Base-by-base conservation (phyloP, 37 sponge, comb jelly and placozoan genomes). In the Tethya wilhelma region DNA sequence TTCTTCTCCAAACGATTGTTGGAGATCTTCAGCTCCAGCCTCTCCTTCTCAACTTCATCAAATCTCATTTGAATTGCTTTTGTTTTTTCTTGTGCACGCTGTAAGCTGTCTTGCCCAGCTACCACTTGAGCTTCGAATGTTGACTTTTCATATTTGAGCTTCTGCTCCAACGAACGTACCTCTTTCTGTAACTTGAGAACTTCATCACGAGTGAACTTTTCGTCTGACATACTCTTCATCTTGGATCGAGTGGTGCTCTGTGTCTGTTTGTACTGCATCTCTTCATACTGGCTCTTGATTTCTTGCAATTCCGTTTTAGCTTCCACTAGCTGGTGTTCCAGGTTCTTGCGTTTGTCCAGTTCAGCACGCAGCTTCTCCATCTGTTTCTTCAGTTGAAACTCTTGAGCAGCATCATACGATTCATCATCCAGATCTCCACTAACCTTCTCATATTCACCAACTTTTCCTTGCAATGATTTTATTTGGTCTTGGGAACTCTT, bases 31-130 rank as follows among this genome's bases (percentile, higher is more conserved):
- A 89, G 42, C 23, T 84, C 43, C 25, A 84, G 22, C 25, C 74
- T 71, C 25, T 83, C 79, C 34, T 84, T 84, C 29, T 89, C 85
- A 6, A 83, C 19, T 8, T 46, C 59, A 34, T 84, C 85, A 14
- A 78, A 63, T 49, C 70, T 66, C 37, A 41, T 60, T 7, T 78
- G 90, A 2, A 73, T 7, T 6, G 41, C 75, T 20, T 69, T 73
- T 0, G 69, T 30, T 25, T 83, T 84, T 25, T 84, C 84, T 31
- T 74, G 77, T 11, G 74, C 79, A 60, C 79, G 36, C 31, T 74
- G 67, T 1, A 78, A 33, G 29, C 69, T 73, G 44, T 89, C 90
- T 41, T 79, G 72, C 8, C 60, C n/a, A 0, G 69, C 67, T 36
- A 67, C 56, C 31, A 89, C 60, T 56, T 89, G 64, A 23, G 79